A percentile compares a stretch with the other conserved stretches of the same genome.
Evolutionary conservation across 2,888 invertebrate species (phyloP).

Genomic region (Apodemia duryi): DNA sequence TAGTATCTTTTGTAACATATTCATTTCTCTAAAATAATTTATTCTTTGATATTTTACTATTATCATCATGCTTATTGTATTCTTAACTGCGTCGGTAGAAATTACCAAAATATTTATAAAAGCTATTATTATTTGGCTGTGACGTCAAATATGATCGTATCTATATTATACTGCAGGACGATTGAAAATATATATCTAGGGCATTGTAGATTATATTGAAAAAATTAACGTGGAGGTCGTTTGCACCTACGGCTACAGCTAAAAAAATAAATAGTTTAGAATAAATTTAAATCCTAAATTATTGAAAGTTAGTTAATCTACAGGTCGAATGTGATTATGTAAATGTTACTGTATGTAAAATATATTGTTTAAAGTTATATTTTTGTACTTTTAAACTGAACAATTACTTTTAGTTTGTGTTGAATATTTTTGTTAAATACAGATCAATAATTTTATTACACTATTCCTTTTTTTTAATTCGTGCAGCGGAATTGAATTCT

Average conservation of each 20-base stretch:
- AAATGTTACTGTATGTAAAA: slow-evolving; percentile 49
- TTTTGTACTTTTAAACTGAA: slow-evolving; percentile 62
- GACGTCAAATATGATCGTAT: neutral
- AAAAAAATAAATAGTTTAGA: neutral
- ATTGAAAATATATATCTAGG: too few species aligned
- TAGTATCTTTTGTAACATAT: too few species aligned
- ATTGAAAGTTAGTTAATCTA: slow-evolving; percentile 30
- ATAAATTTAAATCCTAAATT: slow-evolving; percentile 16
- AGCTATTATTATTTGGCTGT: neutral
- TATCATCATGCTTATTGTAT: neutral
- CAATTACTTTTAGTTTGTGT: slow-evolving; percentile 41
- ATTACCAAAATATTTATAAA: neutral
- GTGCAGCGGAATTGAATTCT: too few species aligned
- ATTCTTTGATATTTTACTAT: neutral
- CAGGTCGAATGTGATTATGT: slow-evolving; percentile 51
- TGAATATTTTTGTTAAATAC: slow-evolving; percentile 32
- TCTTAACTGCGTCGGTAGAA: neutral
- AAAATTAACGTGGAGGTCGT: neutral
- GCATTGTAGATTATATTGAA: neutral
- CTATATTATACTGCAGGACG: neutral
- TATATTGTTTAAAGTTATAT: slow-evolving; percentile 64
- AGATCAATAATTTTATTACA: slow-evolving; percentile 30
- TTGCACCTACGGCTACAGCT: neutral
- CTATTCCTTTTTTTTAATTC: slow-evolving; percentile 9
- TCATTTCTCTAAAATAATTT: too few species aligned